Conservation (phyloP, 92 coral and sea anemone species). For the Meandrina meandrites region DNA sequence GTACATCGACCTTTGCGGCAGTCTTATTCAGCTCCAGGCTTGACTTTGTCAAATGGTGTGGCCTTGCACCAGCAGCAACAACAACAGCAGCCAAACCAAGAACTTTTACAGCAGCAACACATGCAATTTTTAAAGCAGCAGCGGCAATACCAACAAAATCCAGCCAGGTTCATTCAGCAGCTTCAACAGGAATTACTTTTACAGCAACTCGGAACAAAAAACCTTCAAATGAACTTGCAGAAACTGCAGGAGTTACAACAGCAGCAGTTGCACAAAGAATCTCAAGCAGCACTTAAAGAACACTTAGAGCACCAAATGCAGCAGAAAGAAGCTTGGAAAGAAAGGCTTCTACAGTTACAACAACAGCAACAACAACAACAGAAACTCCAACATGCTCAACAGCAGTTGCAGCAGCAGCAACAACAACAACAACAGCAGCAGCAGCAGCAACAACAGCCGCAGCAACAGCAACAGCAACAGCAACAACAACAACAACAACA, state of each 20-base stretch:
- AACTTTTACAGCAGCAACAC: constrained; percentile 92
- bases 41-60: constrained; percentile 74
- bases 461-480: constrained; percentile 36
- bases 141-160: constrained; percentile 72
- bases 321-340: constrained; percentile 54
- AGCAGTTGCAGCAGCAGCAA: constrained; percentile 47
- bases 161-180: constrained; percentile 74
- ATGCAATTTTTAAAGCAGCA: constrained; percentile 76
- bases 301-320: constrained; percentile 78
- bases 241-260: constrained; percentile 75
- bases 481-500: constrained; percentile 47
- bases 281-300: constrained; percentile 86
- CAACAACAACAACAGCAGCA: constrained; percentile 46
- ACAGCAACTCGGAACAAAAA: constrained; percentile 62
- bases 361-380: constrained; percentile 34
- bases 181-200: constrained; percentile 87
- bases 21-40: constrained; percentile 91
- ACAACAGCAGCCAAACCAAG: constrained; percentile 80
- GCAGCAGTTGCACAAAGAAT: constrained; percentile 84
- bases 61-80: constrained; percentile 82
- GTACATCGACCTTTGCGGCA: constrained; percentile 86
- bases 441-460: constrained; percentile 22
- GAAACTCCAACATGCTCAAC: constrained; percentile 26
- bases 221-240: constrained; percentile 68
- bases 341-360: constrained; percentile 20